Conservation (phyloP, 2,888 invertebrate species). For the Chloroclystis v-ata region DNA sequence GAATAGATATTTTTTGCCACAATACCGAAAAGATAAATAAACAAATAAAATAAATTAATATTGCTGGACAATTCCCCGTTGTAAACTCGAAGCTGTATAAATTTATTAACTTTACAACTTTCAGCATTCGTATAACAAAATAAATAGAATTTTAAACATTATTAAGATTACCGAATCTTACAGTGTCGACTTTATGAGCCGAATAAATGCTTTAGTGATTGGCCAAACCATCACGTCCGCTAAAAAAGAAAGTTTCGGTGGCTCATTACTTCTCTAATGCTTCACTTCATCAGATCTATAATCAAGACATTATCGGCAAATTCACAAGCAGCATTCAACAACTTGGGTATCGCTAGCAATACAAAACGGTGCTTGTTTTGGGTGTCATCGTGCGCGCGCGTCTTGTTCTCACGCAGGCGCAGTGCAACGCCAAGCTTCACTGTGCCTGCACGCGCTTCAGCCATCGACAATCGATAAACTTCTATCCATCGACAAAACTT, state of each 20-base stretch:
- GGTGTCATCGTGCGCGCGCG: constrained; percentile 32
- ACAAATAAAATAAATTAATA: too few relatives aligned
- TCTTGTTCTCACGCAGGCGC: constrained; percentile 44
- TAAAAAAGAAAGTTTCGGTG: background rate
- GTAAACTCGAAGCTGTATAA: too few relatives aligned
- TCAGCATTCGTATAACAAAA: too few relatives aligned
- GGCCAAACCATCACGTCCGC: too few relatives aligned
- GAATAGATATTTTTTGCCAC: too few relatives aligned
- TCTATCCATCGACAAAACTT: constrained; percentile 18
- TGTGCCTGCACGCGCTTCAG: constrained; percentile 45
- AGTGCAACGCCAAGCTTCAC: constrained; percentile 46
- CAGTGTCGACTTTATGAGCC: too few relatives aligned
- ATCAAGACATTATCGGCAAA: constrained; percentile 1
- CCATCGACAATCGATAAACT: constrained; percentile 21
- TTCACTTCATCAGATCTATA: background rate
- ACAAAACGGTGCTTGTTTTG: constrained; percentile 49
- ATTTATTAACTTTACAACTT: too few relatives aligned
- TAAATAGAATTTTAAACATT: too few relatives aligned
- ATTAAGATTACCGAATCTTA: too few relatives aligned
- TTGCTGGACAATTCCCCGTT: too few relatives aligned
- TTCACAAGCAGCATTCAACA: constrained; percentile 15
- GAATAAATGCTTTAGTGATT: too few relatives aligned
- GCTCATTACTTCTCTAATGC: background rate
- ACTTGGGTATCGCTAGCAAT: constrained; percentile 34
- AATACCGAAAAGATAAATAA: too few relatives aligned